These are phyloP conservation scores for Napeogenes inachia DNA, from an alignment of 2,888 invertebrate genomes.

Conservation along the genomic window DNA sequence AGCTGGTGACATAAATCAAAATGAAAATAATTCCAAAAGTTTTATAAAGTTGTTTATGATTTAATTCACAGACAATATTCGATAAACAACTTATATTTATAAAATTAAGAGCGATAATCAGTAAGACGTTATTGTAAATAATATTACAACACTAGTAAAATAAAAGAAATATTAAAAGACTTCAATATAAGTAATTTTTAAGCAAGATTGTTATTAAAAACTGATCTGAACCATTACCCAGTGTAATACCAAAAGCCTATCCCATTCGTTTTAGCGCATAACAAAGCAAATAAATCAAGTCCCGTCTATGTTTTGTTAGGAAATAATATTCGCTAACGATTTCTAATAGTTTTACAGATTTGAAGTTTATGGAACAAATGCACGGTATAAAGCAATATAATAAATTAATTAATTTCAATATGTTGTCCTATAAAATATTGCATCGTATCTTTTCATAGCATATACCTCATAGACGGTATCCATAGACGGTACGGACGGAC, in stretches of 20 bases:
- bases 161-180: not conserved
- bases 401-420: no score
- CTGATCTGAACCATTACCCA: not conserved
- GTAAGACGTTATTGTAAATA: no score
- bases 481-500: no score
- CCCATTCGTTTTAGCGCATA: slow-evolving; percentile 2
- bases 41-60: no score
- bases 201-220: slow-evolving; percentile 4
- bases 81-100: no score
- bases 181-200: not conserved
- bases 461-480: no score
- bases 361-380: not conserved
- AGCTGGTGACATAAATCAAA: no score
- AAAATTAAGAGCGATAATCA: no score
- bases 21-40: no score
- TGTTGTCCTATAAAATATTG: no score
- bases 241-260: not conserved
- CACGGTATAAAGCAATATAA: not conserved
- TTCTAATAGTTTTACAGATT: not conserved
- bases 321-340: slow-evolving; percentile 1
- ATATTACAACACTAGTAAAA: not conserved
- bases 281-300: slow-evolving; percentile 6
- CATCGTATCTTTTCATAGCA: no score
- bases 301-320: not conserved
- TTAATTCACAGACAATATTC: no score